phyloP scores from a whole-genome alignment of 2,113 vertebrate species.

The Caloenas nicobarica region DNA sequence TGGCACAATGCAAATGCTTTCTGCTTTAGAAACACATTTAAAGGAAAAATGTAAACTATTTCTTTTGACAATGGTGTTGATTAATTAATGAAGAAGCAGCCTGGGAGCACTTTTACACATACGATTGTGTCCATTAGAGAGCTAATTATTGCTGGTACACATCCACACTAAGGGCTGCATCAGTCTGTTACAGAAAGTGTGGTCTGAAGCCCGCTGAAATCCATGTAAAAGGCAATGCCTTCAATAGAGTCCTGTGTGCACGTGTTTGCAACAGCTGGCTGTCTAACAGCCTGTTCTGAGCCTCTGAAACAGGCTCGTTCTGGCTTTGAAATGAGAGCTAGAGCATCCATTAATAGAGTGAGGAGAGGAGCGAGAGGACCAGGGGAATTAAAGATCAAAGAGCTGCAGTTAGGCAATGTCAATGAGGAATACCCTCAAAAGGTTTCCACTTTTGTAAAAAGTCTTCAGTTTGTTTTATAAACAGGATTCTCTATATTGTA shows the following conservation, averaged over 20 bases:
- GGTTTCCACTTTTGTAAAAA: background rate
- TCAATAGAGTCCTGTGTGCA: background rate
- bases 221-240: background rate
- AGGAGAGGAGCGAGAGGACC: background rate
- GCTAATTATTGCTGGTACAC: background rate
- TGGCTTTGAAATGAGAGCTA: background rate
- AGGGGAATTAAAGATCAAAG: conserved; percentile 40
- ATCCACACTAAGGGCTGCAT: background rate
- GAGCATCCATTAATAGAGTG: background rate
- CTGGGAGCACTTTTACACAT: background rate
- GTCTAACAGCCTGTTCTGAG: background rate
- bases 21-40: background rate
- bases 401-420: conserved; percentile 9
- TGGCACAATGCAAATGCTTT: background rate
- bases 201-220: background rate
- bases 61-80: background rate
- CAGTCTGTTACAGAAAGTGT: background rate
- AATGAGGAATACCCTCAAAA: conserved; percentile 17
- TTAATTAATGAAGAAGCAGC: background rate
- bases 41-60: background rate
- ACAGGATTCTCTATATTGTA: background rate
- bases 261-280: background rate
- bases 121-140: background rate
- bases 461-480: background rate
- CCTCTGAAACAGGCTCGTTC: background rate